Base-by-base conservation (phyloP, 1,140 invertebrate genomes). In the Drosophila bipectinata region DNA sequence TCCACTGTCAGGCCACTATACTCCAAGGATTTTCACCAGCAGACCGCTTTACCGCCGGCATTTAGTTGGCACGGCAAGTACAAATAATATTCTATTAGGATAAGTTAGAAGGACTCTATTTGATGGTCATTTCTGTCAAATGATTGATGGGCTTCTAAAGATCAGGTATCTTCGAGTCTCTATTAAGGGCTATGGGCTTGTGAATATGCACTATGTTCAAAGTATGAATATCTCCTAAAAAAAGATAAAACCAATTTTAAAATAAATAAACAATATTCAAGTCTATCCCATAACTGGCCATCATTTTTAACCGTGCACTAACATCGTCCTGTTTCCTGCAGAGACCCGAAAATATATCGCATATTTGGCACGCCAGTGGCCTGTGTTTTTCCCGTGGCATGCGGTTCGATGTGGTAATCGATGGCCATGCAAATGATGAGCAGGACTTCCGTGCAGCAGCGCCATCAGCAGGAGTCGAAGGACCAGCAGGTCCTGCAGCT, bases 311-410 rank as follows among this genome's bases (percentile, higher is more conserved):
- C 44, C 41, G 15, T 18, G 57, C 18, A 30, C 6, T 14, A 51
- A 37, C 49, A 34, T 34, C 59, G 61, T 77, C 67, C 61, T 60
- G 77, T 52, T 76, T 77, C 69, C 69, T 85, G 77, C 72, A 67
- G 51, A 53, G 57, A 47, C 57, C 64, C 55, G 21, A 82, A 87
- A 87, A 87, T 87, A 79, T 87, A 44, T 87, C 83, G 83, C 83
- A 87, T 88, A 87, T 87, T 87, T 87, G 83, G 82, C 83, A 68
- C 66, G 75, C 82, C 81, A 74, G 63, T 87, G 74, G 82, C 79
- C 74, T 64, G 80, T 63, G 67, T 77, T 85, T 85, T 81, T 79
- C 54, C 53, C 54, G 55, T 56, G 75, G 62, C 61, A 68, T 77
- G 67, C 54, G 26, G 15, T 73, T 39, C 57, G 60, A 30, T 34